These are phyloP conservation scores for Zaprionus lineosus DNA, from an alignment of 2,888 invertebrate species.

Conservation along the genomic window DNA sequence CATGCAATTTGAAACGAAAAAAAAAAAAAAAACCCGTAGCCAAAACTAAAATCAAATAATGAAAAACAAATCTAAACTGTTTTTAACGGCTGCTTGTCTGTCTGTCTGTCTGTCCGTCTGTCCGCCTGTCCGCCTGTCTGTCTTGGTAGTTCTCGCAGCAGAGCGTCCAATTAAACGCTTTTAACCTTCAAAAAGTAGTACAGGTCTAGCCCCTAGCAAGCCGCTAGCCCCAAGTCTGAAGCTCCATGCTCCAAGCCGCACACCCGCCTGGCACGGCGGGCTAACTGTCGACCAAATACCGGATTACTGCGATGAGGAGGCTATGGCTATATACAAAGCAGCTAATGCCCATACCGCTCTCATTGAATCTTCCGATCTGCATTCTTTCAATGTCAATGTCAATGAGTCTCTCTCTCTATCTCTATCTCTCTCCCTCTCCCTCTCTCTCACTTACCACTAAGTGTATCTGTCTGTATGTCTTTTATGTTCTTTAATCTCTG, in stretches of 20 bases:
- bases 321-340: conserved; percentile 29
- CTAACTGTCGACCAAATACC: conserved; percentile 56
- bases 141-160: conserved; percentile 27
- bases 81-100: conserved; percentile 38
- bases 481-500: conserved; percentile 14
- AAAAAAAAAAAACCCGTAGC: conserved; percentile 20
- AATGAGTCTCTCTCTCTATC: too few relatives aligned
- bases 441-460: conserved; percentile 19
- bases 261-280: conserved; percentile 26
- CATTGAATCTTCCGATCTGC: conserved; percentile 50
- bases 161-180: conserved; percentile 64
- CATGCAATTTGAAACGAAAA: conserved; percentile 47
- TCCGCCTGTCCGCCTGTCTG: too few relatives aligned
- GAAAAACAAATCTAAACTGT: conserved; percentile 52
- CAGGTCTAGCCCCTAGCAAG: conserved; percentile 68
- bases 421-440: too few relatives aligned
- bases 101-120: too few relatives aligned
- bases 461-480: conserved; percentile 5
- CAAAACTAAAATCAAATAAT: conserved; percentile 24
- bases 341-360: conserved; percentile 30
- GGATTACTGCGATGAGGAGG: conserved; percentile 60
- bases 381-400: conserved; percentile 77
- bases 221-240: too few relatives aligned
- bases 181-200: conserved; percentile 79
- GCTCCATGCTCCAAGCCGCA: too few relatives aligned